Base-by-base conservation (phyloP, 2,797 vertebrate genomes). In the Liasis olivaceus region DNA sequence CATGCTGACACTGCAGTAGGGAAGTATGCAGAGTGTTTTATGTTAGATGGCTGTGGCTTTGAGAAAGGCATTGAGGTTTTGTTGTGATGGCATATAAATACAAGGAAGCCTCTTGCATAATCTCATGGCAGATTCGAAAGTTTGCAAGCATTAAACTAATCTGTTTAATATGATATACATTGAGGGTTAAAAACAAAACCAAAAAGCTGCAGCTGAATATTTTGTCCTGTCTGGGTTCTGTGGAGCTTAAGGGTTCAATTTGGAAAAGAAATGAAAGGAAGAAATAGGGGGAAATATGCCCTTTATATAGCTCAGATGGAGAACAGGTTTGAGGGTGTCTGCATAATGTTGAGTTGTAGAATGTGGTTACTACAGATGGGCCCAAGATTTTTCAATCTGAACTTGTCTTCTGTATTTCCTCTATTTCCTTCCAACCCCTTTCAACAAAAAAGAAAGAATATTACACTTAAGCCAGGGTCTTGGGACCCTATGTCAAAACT, bases 51-150 rank as follows among this genome's bases (percentile, higher is more conserved):
- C 96, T 63, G 58, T 94, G 96, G 97, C 95, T 97, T 97, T 96
- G 93, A 96, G 96, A 96, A 97, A 95, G 63, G 96, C 96, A 96
- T 94, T 96, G 96, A 95, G 81, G 63, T 97, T 97, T 93, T 51
- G 14, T 93, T 96, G 96, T 95, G 93, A 94, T 94, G 96, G 93
- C 95, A 95, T 91, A 96, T 97, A 97, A 98, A 97, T 97, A 90
- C 69, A 93, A 95, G 96, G 94, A 97, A 98, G 97, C 96, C 97
- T 95, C 93, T 96, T 91, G 96, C 95, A 96, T 97, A 97, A 96
- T 97, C 91, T 97, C 97, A 97, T 95, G 85, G 88, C 97, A 96
- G 95, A 96, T 93, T 97, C 94, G 95, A 95, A 94, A 96, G 91
- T 87, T 95, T 94, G 90, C 26, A 88, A 51, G 88, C 15, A 90